Base-by-base conservation (phyloP, 2,113 vertebrate species). In the Aegotheles bennettii region DNA sequence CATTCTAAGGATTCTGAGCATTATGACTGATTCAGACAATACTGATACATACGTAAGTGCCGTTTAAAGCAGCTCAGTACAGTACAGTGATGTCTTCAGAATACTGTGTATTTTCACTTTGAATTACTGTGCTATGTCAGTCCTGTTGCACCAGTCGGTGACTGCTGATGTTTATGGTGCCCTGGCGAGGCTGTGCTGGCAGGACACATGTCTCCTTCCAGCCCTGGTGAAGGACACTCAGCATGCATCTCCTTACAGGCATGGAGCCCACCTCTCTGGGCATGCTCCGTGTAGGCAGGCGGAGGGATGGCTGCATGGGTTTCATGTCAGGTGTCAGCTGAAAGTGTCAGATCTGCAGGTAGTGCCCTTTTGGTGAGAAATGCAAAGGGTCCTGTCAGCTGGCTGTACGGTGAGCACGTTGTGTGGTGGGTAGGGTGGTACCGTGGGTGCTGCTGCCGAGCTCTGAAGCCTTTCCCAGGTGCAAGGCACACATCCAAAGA, bases 141-240 rank as follows among this genome's bases (percentile, higher is more conserved):
- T 56, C 17, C 2, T 3, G 7, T 8, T 60, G 47, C 48, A 35
- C 23, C 16, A 3, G 6, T 10, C 35, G 60, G 33, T 40, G 38
- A 9, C 14, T 28, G 29, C 26, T 28, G 26, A 4, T 38, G 38
- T 35, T 57, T 33, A 6, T 24, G 56, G 33, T 59, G 35, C 45
- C 7, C 8, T 59, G 28, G 11, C 21, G 19, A 25, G 13, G 25
- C 51, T 33, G 0, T 10, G 25, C 47, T 71, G 63, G 28, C 13
- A 8, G 38, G 9, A 15, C 12, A 8, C 5, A 5, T 1, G 1
- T 40, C 23, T 79, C 2, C 0, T 70, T 29, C 54, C 13, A 25
- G 54, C 25, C 42, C 19, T 29, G 29, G 6, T 10, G 38, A 21
- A n/a, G 33, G 28, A 31, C 11, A 4, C 53, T 56, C 12, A 6